A percentile compares a stretch with the other conserved stretches of the same genome.
phyloP scores from a whole-genome alignment of 2,888 invertebrate species.

The Flabesymbios commensalis region DNA sequence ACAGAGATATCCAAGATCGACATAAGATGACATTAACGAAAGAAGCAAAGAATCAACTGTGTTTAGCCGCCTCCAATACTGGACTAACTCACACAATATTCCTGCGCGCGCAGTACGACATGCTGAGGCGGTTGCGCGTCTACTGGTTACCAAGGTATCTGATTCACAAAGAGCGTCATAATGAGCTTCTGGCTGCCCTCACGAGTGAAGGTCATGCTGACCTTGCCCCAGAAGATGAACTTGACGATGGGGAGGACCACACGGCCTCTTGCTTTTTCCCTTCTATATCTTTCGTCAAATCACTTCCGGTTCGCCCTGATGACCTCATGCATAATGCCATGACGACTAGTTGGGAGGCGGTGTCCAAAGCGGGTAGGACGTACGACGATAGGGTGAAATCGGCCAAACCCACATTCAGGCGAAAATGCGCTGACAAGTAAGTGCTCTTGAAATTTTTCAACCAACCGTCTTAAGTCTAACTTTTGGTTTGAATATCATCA shows the following conservation, averaged over 20 bases:
- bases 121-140: conserved; percentile 55
- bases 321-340: conserved; percentile 47
- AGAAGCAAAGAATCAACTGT: conserved; percentile 55
- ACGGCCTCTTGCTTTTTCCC: conserved; percentile 23
- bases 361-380: conserved; percentile 44
- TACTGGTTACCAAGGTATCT: conserved; percentile 61
- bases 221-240: neutral
- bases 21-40: conserved; percentile 55
- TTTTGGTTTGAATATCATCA: no score
- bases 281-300: conserved; percentile 54
- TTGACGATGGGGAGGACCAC: neutral
- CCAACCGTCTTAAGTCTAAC: no score
- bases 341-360: conserved; percentile 46
- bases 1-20: conserved; percentile 59
- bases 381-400: conserved; percentile 48
- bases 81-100: conserved; percentile 58
- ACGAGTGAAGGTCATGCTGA: no score
- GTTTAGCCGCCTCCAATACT: conserved; percentile 46
- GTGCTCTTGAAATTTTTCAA: no score
- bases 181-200: conserved; percentile 37
- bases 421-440: conserved; percentile 7
- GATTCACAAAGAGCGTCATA: conserved; percentile 52
- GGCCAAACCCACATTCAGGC: conserved; percentile 35
- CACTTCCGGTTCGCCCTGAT: conserved; percentile 56
- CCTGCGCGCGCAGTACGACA: conserved; percentile 60